phyloP scores from a whole-genome alignment of 2,888 invertebrate species.

The Mystacides longicornis region DNA sequence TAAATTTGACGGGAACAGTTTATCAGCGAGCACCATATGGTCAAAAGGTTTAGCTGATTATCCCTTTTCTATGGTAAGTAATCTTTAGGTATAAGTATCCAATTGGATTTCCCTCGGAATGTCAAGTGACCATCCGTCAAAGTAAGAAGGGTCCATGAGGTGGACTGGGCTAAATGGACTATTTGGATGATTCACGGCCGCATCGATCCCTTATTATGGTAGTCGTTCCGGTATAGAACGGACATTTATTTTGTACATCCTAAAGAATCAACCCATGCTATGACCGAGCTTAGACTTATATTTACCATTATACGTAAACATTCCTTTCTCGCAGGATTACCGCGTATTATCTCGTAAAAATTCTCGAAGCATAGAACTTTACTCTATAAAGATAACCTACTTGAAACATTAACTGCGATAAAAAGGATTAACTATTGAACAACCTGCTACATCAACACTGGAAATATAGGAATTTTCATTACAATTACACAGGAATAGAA shows the following conservation, averaged over 20 bases:
- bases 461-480: too few species aligned
- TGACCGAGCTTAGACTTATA: too few species aligned
- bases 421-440: too few species aligned
- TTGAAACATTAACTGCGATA: too few species aligned
- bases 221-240: not conserved
- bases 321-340: too few species aligned
- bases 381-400: too few species aligned
- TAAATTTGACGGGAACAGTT: not conserved
- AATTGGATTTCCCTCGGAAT: not conserved
- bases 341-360: too few species aligned
- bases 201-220: not conserved
- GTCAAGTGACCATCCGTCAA: slow-evolving; percentile 1
- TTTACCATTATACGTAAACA: too few species aligned
- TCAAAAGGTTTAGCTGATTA: slow-evolving; percentile 1
- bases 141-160: slow-evolving; percentile 1
- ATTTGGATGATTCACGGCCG: not conserved
- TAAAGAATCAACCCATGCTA: too few species aligned
- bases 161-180: not conserved
- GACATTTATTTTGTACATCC: not conserved
- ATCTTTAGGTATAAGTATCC: slow-evolving; percentile 2
- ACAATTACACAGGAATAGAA: too few species aligned
- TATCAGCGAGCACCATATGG: not conserved
- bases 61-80: slow-evolving; percentile 1
- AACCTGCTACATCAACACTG: too few species aligned
- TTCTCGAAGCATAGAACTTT: too few species aligned